phyloP scores from a whole-genome alignment of 2,113 vertebrate genomes.

The Australoheros scitulus region DNA sequence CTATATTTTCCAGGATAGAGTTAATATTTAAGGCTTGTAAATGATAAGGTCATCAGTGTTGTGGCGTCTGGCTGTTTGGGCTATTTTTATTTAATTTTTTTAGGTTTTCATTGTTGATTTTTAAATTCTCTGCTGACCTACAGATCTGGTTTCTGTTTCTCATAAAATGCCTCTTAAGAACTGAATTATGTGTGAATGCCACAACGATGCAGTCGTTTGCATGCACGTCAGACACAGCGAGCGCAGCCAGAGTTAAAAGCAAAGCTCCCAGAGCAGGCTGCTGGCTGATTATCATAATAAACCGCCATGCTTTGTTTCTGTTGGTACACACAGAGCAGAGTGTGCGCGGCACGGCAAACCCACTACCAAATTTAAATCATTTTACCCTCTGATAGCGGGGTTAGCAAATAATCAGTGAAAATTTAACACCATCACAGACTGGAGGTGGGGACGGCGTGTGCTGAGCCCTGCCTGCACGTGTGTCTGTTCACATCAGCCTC shows the following conservation, averaged over 20 bases:
- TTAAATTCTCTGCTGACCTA: constrained; percentile 19
- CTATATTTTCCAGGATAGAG: background rate
- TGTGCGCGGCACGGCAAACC: constrained; percentile 8
- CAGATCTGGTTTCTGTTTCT: constrained; percentile 12
- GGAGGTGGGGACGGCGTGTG: background rate
- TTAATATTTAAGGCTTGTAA: constrained; percentile 1
- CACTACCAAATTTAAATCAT: background rate
- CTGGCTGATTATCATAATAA: constrained; percentile 4
- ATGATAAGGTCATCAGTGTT: background rate
- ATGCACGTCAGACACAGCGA: constrained; percentile 67
- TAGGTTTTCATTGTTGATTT: background rate
- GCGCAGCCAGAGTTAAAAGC: constrained; percentile 5
- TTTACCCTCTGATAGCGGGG: background rate
- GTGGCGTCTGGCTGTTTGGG: background rate
- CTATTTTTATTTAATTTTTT: background rate
- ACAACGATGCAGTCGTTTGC: constrained; percentile 68
- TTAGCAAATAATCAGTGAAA: background rate
- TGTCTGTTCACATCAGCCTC: constrained; percentile 52
- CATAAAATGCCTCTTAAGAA: constrained; percentile 35
- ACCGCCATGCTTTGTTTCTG: constrained; percentile 20
- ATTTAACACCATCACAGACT: background rate
- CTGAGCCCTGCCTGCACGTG: constrained; percentile 35
- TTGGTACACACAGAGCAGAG: constrained; percentile 23
- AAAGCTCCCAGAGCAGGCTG: constrained; percentile 1
- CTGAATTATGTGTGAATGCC: constrained; percentile 53